phyloP scores from a whole-genome alignment of 1,140 invertebrate genomes.

The Papilio helenus region DNA sequence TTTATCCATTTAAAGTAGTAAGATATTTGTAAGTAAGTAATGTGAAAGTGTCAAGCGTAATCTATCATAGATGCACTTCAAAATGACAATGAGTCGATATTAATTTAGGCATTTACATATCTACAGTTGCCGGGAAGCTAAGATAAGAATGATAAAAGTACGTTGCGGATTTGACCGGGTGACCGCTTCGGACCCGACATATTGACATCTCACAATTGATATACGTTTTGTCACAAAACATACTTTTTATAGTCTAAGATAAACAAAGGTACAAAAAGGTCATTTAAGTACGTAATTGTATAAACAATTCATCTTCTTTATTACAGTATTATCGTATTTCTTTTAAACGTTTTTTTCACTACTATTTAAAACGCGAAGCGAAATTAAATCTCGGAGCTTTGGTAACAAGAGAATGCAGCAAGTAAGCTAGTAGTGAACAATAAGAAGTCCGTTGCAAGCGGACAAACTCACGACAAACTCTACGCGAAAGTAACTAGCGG shows the following conservation, averaged over 20 bases:
- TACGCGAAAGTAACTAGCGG: not conserved
- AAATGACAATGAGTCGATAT: constrained; percentile 1
- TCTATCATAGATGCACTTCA: constrained; percentile 6
- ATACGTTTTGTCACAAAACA: not conserved
- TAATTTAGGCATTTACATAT: constrained; percentile 42
- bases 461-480: not conserved
- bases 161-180: constrained; percentile 46
- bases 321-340: not conserved
- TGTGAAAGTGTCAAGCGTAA: not conserved
- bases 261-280: constrained; percentile 5
- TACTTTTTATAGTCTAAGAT: not conserved
- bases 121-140: constrained; percentile 45
- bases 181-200: constrained; percentile 27
- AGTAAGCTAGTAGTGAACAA: not conserved
- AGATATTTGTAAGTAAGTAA: not conserved
- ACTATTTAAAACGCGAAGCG: not conserved
- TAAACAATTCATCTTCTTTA: not conserved
- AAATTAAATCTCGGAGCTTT: not conserved
- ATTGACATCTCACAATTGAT: constrained; percentile 7
- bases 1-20: no score
- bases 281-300: not conserved
- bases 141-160: constrained; percentile 44
- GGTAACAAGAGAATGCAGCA: not conserved
- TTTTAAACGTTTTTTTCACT: not conserved
- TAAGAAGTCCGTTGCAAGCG: not conserved